Evolutionary conservation across 1,140 invertebrate genomes (phyloP), one percentile per base, ranked within the genome.

Genomic region (Drosophila kohkoa): DNA sequence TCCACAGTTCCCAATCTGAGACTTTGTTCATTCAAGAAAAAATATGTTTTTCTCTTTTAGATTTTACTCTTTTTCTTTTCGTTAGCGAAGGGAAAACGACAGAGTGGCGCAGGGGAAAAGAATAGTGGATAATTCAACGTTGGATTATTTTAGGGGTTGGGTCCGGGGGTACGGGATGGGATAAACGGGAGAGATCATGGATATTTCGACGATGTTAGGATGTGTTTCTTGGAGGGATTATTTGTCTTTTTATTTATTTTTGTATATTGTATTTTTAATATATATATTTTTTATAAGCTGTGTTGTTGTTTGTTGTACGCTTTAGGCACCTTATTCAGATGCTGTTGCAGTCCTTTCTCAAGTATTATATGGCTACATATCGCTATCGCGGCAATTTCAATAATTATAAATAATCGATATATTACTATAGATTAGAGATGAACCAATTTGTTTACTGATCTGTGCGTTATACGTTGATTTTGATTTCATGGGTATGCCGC

Each of bases 1-100:
- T 93, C 93, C 93, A 93, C 93, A 93, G 93, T 93, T 93, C 93
- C 93, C 93, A 93, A 93, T 93, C 93, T 93, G 93, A 92, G 90
- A 91, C 90, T 89, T 90, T 79, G 63, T 74, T 87, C 85, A 87
- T 87, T 87, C 10, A 69, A 83, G 80, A 88, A 87, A 85, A 89
- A 52, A 75, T 68, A 45, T 38, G 48, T 35, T 64, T 41, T 43
- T 32, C 20, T 52, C 45, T 55, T 30, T 51, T 25, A 57, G 32
- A 25, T 46, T 59, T 72, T 65, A 45, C 8, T 51, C 20, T 49
- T 51, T 69, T 55, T 75, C 48, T 30, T 32, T 68, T 74, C 20
- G 20, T 25, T 80, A 90, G 81, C 82, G 83, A 81, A 79, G 70
- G 85, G 75, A 85, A 85, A 66, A 89, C 80, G 85, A 85, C 81